Conservation (phyloP, 1,140 invertebrate genomes). For the Drosophila oshimai region DNA sequence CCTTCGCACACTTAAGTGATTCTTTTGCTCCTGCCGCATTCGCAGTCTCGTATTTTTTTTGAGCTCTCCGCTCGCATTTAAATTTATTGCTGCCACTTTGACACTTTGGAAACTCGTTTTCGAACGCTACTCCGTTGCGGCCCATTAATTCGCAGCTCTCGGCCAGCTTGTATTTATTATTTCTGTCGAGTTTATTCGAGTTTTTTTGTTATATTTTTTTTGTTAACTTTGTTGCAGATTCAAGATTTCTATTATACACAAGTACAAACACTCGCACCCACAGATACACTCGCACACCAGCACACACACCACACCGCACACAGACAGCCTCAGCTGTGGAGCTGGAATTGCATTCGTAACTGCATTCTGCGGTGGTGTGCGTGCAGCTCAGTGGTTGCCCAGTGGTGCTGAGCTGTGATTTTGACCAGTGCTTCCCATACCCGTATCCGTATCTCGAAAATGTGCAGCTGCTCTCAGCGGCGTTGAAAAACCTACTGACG, state of each 20-base stretch:
- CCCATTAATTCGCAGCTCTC: slow-evolving; percentile 7
- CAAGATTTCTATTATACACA: slow-evolving; percentile 64
- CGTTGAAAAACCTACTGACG: slow-evolving; percentile 77
- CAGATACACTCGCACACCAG: slow-evolving; percentile 7
- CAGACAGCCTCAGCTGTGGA: slow-evolving; percentile 12
- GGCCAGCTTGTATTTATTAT: slow-evolving; percentile 40
- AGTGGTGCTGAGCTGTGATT: slow-evolving; percentile 44
- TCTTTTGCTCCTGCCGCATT: slow-evolving; percentile 66
- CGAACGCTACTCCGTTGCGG: no score
- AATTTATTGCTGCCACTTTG: slow-evolving; percentile 75
- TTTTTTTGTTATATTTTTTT: slow-evolving; percentile 22
- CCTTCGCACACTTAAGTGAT: slow-evolving; percentile 60
- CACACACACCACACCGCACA: slow-evolving; percentile 8
- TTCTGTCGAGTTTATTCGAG: slow-evolving; percentile 24
- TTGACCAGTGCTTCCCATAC: slow-evolving; percentile 50
- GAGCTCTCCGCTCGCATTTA: slow-evolving; percentile 36
- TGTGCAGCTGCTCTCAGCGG: slow-evolving; percentile 76
- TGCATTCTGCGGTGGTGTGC: slow-evolving; percentile 29
- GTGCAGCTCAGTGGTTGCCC: slow-evolving; percentile 7
- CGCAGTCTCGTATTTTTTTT: slow-evolving; percentile 16
- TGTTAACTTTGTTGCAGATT: slow-evolving; percentile 51
- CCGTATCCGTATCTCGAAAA: slow-evolving; percentile 57
- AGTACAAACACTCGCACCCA: slow-evolving; percentile 24
- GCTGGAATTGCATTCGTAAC: slow-evolving; percentile 54
- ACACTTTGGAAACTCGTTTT: slow-evolving; percentile 72